Evolutionary conservation across 2,113 vertebrate genomes (phyloP).

Genomic region (Nanger granti): DNA sequence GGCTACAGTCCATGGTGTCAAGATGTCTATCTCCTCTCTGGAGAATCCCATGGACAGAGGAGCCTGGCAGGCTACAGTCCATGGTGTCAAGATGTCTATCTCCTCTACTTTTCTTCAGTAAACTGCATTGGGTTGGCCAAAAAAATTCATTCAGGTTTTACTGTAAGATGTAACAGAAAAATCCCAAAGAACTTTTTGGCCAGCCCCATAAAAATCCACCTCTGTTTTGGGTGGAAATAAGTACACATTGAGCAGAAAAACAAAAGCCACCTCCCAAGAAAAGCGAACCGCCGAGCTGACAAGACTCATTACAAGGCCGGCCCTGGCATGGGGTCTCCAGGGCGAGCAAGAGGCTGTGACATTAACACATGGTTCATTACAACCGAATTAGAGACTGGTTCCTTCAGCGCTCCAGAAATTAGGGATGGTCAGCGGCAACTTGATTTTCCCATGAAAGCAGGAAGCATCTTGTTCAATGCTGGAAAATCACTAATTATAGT

Average conservation of each 20-base stretch:
- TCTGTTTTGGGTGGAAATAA: background rate
- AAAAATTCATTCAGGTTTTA: background rate
- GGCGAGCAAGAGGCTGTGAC: slow-evolving; percentile 63
- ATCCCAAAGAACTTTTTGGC: background rate
- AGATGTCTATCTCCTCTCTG: background rate
- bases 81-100: too few relatives aligned
- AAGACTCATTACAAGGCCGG: slow-evolving; percentile 72
- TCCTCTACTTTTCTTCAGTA: background rate
- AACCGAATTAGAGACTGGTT: slow-evolving; percentile 51
- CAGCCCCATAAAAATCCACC: background rate
- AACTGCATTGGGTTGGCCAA: background rate
- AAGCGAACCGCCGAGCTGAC: slow-evolving; percentile 54
- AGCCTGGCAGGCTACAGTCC: too few relatives aligned
- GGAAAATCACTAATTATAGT: slow-evolving; percentile 58
- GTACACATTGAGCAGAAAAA: slow-evolving; percentile 12
- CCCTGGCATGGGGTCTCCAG: slow-evolving; percentile 59
- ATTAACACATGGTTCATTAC: slow-evolving; percentile 70
- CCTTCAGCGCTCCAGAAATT: slow-evolving; percentile 54
- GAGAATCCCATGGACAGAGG: too few relatives aligned
- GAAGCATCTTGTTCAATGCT: slow-evolving; percentile 7
- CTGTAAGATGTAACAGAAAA: background rate
- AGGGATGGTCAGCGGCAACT: slow-evolving; percentile 67
- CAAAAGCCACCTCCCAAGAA: slow-evolving; percentile 41
- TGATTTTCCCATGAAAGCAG: slow-evolving; percentile 70
- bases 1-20: background rate